A percentile compares a stretch with the other conserved stretches of the same genome.
phyloP scores from a whole-genome alignment of 2,888 invertebrate species.

The Drymonia ruficornis region DNA sequence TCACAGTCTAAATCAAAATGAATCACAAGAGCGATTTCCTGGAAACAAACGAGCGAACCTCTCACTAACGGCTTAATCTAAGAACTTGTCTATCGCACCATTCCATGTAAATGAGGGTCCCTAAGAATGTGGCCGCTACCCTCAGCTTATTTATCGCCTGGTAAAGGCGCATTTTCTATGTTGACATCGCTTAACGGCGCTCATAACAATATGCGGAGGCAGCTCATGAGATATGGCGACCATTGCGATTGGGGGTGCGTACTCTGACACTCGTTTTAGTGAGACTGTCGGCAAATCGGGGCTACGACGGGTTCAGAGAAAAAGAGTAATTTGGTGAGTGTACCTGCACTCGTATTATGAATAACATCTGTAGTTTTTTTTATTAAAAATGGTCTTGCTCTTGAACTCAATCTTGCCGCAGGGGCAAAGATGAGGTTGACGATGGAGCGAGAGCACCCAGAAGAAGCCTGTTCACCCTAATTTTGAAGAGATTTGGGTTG shows the following conservation, averaged over 20 bases:
- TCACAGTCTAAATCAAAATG: too few species aligned
- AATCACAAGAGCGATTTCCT: too few species aligned
- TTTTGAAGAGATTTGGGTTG: too few species aligned
- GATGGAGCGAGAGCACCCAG: too few species aligned
- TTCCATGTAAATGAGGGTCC: conserved; percentile 1
- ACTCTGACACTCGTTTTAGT: background rate
- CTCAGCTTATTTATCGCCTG: background rate
- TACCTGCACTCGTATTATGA: too few species aligned
- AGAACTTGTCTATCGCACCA: background rate
- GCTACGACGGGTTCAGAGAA: background rate
- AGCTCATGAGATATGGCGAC: background rate
- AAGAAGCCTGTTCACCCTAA: too few species aligned
- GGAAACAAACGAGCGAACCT: background rate
- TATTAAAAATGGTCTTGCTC: too few species aligned
- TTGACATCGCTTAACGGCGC: background rate
- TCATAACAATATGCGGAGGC: background rate
- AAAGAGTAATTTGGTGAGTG: background rate
- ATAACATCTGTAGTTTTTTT: too few species aligned
- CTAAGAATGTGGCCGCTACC: background rate
- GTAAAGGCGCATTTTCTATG: conserved; percentile 3
- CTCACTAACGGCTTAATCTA: background rate
- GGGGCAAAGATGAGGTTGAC: too few species aligned
- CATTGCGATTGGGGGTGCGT: background rate
- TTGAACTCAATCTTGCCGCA: too few species aligned
- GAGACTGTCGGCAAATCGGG: background rate